Conservation (phyloP, 2,888 invertebrate genomes). For the Embidobia sp. region DNA sequence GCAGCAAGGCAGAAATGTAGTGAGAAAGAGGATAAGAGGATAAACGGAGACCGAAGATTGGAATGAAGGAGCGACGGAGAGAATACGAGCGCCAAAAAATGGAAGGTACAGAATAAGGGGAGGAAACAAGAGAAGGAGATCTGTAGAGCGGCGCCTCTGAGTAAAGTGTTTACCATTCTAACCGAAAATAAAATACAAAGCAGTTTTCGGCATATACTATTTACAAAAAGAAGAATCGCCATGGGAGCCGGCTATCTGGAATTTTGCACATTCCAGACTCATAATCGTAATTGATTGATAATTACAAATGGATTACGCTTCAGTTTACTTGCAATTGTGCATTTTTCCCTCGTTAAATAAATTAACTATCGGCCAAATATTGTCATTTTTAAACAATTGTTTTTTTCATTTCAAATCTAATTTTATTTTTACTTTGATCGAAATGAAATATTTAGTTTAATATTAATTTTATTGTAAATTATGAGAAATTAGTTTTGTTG, state of each 20-base stretch:
- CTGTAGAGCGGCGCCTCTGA: slow-evolving; percentile 77
- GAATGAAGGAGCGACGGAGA: slow-evolving; percentile 49
- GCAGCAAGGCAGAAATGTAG: slow-evolving; percentile 58
- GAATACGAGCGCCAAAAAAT: slow-evolving; percentile 62
- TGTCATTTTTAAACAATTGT: too few relatives aligned
- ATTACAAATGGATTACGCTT: too few relatives aligned
- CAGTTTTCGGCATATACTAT: slow-evolving; percentile 70
- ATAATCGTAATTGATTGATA: slow-evolving; percentile 35
- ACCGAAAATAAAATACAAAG: slow-evolving; percentile 78
- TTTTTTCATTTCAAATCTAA: too few relatives aligned
- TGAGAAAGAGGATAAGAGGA: slow-evolving; percentile 54
- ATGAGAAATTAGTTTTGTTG: too few relatives aligned
- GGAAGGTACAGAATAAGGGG: slow-evolving; percentile 62
- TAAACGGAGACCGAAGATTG: slow-evolving; percentile 22
- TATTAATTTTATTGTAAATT: too few relatives aligned
- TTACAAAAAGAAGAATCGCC: slow-evolving; percentile 72
- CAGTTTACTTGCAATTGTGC: too few relatives aligned
- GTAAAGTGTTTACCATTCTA: slow-evolving; percentile 81
- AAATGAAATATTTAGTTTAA: too few relatives aligned
- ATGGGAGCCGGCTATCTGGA: slow-evolving; percentile 47
- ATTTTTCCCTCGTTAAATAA: too few relatives aligned
- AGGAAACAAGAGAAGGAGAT: slow-evolving; percentile 64
- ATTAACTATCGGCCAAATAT: too few relatives aligned
- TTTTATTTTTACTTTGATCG: too few relatives aligned
- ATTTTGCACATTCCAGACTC: slow-evolving; percentile 59